Conservation (phyloP, 2,888 invertebrate genomes). For the Monopis laevigella region DNA sequence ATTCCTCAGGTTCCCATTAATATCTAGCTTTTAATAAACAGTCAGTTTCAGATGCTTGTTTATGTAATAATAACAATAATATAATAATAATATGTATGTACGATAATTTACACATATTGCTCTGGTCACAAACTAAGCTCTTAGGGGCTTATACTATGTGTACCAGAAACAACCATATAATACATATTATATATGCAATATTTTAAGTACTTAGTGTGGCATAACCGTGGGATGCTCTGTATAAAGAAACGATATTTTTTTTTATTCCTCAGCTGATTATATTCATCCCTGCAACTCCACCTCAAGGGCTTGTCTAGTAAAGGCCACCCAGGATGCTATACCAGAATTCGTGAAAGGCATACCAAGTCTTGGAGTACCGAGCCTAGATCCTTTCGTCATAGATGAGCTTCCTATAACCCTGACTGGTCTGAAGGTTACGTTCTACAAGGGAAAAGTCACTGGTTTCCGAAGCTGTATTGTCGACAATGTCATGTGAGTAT, state of each 20-base stretch:
- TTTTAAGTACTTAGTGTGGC: too few species aligned
- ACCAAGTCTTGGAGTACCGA: slow-evolving; percentile 34
- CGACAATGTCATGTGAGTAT: slow-evolving; percentile 47
- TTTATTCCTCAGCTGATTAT: slow-evolving; percentile 41
- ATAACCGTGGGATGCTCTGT: too few species aligned
- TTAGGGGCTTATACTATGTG: too few species aligned
- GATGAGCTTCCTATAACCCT: slow-evolving; percentile 44
- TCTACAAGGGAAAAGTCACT: slow-evolving; percentile 45
- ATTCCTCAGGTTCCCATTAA: too few species aligned
- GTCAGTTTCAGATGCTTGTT: too few species aligned
- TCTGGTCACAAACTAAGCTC: too few species aligned
- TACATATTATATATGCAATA: too few species aligned
- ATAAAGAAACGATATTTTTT: slow-evolving; percentile 4
- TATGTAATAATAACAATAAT: too few species aligned
- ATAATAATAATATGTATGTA: too few species aligned
- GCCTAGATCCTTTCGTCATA: slow-evolving; percentile 48
- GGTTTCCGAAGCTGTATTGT: slow-evolving; percentile 50
- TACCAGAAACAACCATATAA: too few species aligned
- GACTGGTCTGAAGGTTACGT: slow-evolving; percentile 45
- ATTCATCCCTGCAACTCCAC: slow-evolving; percentile 49
- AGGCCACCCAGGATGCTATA: slow-evolving; percentile 44
- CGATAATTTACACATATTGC: too few species aligned
- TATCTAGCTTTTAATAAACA: too few species aligned
- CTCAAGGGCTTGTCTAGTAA: slow-evolving; percentile 36
- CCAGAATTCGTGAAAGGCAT: slow-evolving; percentile 50